Evolutionary conservation across 2,888 invertebrate species (phyloP).

Genomic region (Glaucopsyche alexis): DNA sequence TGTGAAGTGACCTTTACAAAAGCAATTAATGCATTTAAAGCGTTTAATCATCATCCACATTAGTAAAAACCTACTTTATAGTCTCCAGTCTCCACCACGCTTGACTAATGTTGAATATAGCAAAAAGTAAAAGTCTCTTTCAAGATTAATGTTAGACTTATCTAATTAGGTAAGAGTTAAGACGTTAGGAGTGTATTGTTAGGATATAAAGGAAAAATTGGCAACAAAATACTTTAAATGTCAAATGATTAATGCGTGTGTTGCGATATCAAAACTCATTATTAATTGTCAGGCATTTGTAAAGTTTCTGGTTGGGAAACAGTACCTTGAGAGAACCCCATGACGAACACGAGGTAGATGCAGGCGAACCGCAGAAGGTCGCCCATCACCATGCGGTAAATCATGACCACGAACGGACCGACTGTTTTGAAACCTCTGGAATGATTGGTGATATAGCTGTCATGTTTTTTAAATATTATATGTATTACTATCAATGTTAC

Average conservation of each 20-base stretch:
- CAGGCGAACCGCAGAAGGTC: constrained; percentile 97
- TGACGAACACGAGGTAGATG: constrained; percentile 97
- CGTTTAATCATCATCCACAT: no score
- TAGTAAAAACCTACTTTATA: no score
- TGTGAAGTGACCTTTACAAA: not conserved
- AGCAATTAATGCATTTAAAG: not conserved
- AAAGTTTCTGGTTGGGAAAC: not conserved
- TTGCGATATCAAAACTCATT: not conserved
- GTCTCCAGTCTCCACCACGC: no score
- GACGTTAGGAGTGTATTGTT: not conserved
- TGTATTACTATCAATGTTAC: no score
- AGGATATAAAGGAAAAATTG: not conserved
- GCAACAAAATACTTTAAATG: not conserved
- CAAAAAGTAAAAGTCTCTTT: not conserved
- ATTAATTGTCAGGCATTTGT: constrained; percentile 1
- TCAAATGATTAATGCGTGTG: constrained; percentile 4
- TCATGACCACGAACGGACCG: constrained; percentile 99
- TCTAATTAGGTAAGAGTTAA: not conserved
- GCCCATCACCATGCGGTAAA: constrained; percentile 98
- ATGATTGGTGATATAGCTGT: constrained; percentile 2
- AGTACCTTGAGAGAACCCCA: constrained; percentile 96
- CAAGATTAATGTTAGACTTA: not conserved
- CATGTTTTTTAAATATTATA: not conserved
- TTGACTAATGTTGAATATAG: not conserved
- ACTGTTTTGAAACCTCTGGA: constrained; percentile 97